Evolutionary conservation across 2,113 vertebrate species (phyloP).

Genomic region (Oncorhynchus mykiss): DNA sequence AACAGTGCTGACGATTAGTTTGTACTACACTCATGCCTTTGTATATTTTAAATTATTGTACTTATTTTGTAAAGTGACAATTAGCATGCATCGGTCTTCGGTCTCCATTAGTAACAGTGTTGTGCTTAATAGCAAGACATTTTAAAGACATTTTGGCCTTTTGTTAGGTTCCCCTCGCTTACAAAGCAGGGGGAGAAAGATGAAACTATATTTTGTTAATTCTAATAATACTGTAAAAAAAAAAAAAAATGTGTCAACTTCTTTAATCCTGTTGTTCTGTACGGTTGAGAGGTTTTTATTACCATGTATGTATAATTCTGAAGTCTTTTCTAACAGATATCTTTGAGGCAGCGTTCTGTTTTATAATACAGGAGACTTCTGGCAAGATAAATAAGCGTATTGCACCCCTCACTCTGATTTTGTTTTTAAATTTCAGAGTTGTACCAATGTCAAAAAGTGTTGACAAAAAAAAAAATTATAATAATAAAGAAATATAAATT

Average conservation of each 20-base stretch:
- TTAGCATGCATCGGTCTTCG: constrained; percentile 92
- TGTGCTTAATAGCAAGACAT: constrained; percentile 94
- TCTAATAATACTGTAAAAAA: constrained; percentile 86
- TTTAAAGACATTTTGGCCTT: constrained; percentile 90
- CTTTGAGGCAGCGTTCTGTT: constrained; percentile 97
- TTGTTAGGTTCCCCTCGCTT: constrained; percentile 90
- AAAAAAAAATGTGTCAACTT: constrained; percentile 80
- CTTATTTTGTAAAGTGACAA: constrained; percentile 78
- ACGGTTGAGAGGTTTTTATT: constrained; percentile 90
- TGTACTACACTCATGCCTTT: constrained; percentile 91
- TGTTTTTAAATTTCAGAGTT: constrained; percentile 83
- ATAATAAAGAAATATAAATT: constrained; percentile 83
- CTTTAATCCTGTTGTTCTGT: constrained; percentile 83
- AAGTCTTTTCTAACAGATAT: constrained; percentile 92
- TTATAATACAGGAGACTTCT: constrained; percentile 92
- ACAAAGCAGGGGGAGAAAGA: constrained; percentile 76
- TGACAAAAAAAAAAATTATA: constrained; percentile 80
- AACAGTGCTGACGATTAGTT: constrained; percentile 84
- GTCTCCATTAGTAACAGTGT: constrained; percentile 98
- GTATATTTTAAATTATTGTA: constrained; percentile 93
- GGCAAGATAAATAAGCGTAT: constrained; percentile 88
- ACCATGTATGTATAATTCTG: constrained; percentile 92
- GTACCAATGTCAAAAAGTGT: constrained; percentile 79
- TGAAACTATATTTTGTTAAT: constrained; percentile 99
- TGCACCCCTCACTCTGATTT: constrained; percentile 81